These are phyloP conservation scores for Lycaon pictus DNA, from an alignment of 2,113 vertebrate species.

Conservation along the genomic window DNA sequence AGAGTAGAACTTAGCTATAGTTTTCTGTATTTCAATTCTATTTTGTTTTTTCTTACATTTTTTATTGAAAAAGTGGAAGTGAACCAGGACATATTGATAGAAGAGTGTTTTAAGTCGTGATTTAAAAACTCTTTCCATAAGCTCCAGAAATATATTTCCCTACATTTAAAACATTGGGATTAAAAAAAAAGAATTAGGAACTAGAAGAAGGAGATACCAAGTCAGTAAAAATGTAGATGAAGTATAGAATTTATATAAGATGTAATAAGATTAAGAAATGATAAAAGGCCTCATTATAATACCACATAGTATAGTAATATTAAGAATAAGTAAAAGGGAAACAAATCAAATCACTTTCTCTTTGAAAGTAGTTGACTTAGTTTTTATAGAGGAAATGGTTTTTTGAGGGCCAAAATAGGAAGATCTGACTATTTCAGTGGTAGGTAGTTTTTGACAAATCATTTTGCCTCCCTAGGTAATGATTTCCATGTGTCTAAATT, in stretches of 20 bases:
- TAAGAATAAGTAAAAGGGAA: not conserved
- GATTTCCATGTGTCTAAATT: slow-evolving; percentile 8
- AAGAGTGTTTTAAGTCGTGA: not conserved
- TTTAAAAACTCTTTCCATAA: not conserved
- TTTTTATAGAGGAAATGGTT: not conserved
- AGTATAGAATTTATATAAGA: not conserved
- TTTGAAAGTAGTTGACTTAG: not conserved
- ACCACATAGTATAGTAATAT: not conserved
- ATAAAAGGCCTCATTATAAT: not conserved
- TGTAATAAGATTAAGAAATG: not conserved
- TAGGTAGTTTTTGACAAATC: not conserved
- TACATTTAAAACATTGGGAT: not conserved
- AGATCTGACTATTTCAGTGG: not conserved
- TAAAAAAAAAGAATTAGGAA: not conserved
- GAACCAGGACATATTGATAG: not conserved
- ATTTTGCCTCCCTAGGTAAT: not conserved
- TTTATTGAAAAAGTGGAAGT: not conserved
- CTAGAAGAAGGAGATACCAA: not conserved
- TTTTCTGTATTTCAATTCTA: not conserved
- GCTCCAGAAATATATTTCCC: not conserved
- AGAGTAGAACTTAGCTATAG: not conserved
- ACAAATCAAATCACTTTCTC: not conserved
- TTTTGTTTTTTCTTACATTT: not conserved
- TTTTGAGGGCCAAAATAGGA: not conserved
- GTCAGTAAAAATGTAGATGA: not conserved